Evolutionary conservation across 1,140 invertebrate genomes (phyloP), one percentile per base, ranked within the genome.

Genomic region (Leptonema lineaticorne): DNA sequence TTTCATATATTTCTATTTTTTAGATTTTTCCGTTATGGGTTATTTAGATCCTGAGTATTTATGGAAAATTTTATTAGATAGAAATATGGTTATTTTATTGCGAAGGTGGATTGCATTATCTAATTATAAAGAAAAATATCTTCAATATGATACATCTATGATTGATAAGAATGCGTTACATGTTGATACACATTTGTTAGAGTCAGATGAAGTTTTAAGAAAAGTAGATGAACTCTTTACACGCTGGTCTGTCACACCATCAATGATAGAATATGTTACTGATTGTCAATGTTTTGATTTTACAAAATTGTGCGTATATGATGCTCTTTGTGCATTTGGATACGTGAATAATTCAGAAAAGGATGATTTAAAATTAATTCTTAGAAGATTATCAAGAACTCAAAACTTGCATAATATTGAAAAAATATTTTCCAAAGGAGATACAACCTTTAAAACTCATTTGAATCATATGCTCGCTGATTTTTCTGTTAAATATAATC

Each of bases 231-330:
- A 77, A 18, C 76, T 83, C 41, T 85, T 88, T 74, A 75, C 78
- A 29, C 80, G 80, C 63, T 84, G 84, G 75, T 71, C 82, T 46
- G 86, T 89, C 50, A 83, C 80, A 5, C 65, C 83, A 27, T 79
- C 86, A 59, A 88, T 89, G 86, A 79, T 88, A 65, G 76, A 82
- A 30, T 75, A 57, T 46, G 78, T 86, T 63, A 75, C 81, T 22
- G 76, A 75, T 11, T 82, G 79, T 46, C 76, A 79, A 70, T 84
- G 80, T 69, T 83, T 81, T 74, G 71, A 73, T 63, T 82, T 83
- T 41, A 79, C 81, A 8, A 85, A 84, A 75, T 76, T 85, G 76
- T 79, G 82, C 68, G 76, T 84, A 67, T 81, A 84, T 71, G 82
- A 85, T 69, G 83, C 84, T 50, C 73, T 86, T 3, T 79, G 79